Conservation (phyloP, 2,888 invertebrate genomes). For the Cataglyphis rosenhaueri region DNA sequence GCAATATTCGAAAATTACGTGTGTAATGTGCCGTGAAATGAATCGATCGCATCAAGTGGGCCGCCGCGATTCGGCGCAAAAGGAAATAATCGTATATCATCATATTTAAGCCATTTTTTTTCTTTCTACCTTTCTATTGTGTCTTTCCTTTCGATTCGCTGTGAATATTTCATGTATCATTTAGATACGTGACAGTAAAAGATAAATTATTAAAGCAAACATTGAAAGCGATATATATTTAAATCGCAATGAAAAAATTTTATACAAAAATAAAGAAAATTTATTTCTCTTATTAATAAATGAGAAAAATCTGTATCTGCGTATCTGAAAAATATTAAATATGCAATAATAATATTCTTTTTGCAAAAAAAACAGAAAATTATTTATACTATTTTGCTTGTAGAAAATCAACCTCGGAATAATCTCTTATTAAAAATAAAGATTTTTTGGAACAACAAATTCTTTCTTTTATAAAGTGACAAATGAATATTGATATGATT, state of each 20-base stretch:
- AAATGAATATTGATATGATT: not conserved
- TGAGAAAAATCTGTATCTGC: not conserved
- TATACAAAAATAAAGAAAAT: not conserved
- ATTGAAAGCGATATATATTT: not conserved
- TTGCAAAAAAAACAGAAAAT: not conserved
- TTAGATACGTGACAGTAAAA: constrained; percentile 3
- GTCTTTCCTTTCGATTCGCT: not conserved
- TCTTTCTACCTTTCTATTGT: constrained; percentile 24
- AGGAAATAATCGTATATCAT: constrained; percentile 71
- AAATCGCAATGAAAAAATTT: not conserved
- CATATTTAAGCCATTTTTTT: constrained; percentile 43
- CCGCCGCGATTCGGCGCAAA: constrained; percentile 51
- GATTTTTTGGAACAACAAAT: not conserved
- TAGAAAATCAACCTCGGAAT: not conserved
- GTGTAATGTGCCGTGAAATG: constrained; percentile 78
- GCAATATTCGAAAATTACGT: constrained; percentile 72
- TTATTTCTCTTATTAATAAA: constrained; percentile 20
- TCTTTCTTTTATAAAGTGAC: not conserved
- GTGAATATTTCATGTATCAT: constrained; percentile 1
- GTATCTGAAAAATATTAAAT: not conserved
- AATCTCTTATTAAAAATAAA: constrained; percentile 11
- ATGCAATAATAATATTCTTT: constrained; percentile 5
- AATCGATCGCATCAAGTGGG: constrained; percentile 72
- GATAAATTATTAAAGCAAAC: not conserved
- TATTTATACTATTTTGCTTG: not conserved